Evolutionary conservation across 2,797 vertebrate species (phyloP), one percentile per base, ranked within the genome.

Genomic region (Arvicola amphibius): DNA sequence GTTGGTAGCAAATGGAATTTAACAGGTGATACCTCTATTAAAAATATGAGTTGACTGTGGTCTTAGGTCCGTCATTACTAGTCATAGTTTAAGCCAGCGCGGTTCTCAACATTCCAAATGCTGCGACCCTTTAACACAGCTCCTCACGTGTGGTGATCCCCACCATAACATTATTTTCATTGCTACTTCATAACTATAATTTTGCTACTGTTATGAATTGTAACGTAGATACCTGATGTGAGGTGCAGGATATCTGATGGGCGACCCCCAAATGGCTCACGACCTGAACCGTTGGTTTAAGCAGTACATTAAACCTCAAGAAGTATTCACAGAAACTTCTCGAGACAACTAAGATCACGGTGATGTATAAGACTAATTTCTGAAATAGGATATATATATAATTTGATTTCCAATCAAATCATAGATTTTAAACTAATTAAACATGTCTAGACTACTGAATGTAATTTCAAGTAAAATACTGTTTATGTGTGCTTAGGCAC

Each of bases 401-500:
- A 90, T 59, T 76, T 23, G 81, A 32, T 94, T 92, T 94, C 34
- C n/a, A 96, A 43, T 61, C 51, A 90, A 65, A 79, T 78, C 14
- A 51, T 12, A 12, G 65, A 84, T 79, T 97, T 96, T 93, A 94
- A 84, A 23, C 46, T 81, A 87, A 59, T 83, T 61, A 95, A 90
- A 56, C 11, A 37, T 59, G n/a, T 92, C 37, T 90, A 46, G 11
- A 91, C 29, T 61, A 88, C 1, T 74, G 21, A 95, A 63, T 2
- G n/a, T 90, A 78, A 80, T 53, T 91, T 95, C 34, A 96, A 92
- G 89, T 67, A 43, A 80, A 91, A 59, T 71, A 71, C 6, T 90
- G 14, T 46, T 95, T 67, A 94, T 96, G 85, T 90, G 69, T 61
- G 88, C 10, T 86, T 67, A 83, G n/a, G 65, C 34, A 61, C 46